Percentiles rank a stretch among this genome's conserved stretches.
phyloP scores from a whole-genome alignment of 2,888 invertebrate species.

The Conus canariensis region DNA sequence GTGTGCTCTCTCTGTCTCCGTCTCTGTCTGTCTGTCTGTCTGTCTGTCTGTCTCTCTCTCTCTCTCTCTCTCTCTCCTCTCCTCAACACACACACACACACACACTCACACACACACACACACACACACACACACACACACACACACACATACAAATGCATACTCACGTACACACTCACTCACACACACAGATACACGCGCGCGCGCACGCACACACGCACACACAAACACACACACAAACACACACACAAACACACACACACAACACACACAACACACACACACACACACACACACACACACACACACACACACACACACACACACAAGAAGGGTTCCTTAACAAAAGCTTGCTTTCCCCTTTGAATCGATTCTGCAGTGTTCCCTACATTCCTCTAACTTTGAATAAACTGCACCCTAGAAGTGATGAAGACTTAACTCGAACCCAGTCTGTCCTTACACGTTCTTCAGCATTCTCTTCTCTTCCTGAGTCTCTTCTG shows the following conservation, averaged over 20 bases:
- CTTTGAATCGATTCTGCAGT: too few species aligned
- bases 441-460: background rate
- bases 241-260: background rate
- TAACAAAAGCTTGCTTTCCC: too few species aligned
- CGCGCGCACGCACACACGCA: background rate
- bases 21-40: background rate
- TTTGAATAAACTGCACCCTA: too few species aligned
- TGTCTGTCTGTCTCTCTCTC: background rate
- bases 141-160: too few species aligned
- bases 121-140: conserved; percentile 13
- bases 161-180: too few species aligned
- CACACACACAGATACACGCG: background rate
- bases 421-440: background rate
- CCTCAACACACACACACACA: background rate
- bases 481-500: too few species aligned
- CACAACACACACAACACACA: too few species aligned
- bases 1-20: background rate
- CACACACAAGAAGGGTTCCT: too few species aligned
- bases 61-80: background rate
- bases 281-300: too few species aligned
- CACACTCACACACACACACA: conserved; percentile 9
- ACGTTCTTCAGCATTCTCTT: background rate
- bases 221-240: background rate
- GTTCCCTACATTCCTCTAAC: too few species aligned
- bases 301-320: too few species aligned